Evolutionary conservation across 2,797 vertebrate genomes (phyloP).

Genomic region (Nyctibius grandis): DNA sequence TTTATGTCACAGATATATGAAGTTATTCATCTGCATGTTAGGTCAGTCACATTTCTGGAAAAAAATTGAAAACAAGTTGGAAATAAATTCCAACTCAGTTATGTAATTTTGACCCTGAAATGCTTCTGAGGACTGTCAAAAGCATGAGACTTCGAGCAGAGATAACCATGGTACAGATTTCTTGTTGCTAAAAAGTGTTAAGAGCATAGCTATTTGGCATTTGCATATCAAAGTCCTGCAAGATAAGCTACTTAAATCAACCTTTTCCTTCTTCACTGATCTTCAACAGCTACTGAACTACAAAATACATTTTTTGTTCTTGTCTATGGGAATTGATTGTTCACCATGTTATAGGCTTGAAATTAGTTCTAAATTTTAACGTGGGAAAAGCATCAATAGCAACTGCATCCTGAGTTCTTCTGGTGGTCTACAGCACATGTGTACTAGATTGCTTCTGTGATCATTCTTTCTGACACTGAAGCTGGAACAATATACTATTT

Average conservation of each 20-base stretch:
- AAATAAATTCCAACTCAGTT: neutral
- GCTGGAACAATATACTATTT: neutral
- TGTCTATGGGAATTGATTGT: neutral
- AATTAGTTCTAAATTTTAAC: neutral
- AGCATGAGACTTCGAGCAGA: neutral
- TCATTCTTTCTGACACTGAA: neutral
- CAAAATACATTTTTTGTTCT: neutral
- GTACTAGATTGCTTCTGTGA: neutral
- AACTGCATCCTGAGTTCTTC: neutral
- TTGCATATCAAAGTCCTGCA: neutral
- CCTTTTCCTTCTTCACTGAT: neutral
- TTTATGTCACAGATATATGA: no score
- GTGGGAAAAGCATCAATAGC: neutral
- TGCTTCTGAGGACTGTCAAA: neutral
- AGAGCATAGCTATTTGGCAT: neutral
- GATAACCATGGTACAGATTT: neutral
- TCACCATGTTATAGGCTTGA: neutral
- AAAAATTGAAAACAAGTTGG: neutral
- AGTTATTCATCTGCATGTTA: neutral
- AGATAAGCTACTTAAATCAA: neutral
- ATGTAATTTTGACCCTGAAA: neutral
- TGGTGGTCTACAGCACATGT: neutral
- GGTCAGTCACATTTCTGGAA: neutral
- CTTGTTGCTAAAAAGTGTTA: neutral
- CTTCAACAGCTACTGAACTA: neutral